Percentiles rank a stretch among this genome's conserved stretches.
Conservation (phyloP, 2,888 invertebrate species). For the Tipula lateralis region DNA sequence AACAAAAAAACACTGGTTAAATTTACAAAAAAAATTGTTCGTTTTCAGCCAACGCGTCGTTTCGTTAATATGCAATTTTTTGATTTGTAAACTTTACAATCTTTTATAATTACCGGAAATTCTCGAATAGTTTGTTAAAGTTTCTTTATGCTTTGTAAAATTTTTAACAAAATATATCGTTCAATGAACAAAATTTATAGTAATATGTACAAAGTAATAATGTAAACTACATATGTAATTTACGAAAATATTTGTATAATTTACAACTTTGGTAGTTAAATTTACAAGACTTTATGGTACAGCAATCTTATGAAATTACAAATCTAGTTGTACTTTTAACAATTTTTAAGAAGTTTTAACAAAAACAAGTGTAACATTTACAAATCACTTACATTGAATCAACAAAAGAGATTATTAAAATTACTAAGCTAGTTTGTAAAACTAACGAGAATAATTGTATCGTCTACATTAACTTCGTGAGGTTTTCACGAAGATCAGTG, state of each 20-base stretch:
- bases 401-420: no score
- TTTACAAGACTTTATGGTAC: background rate
- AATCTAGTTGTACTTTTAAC: no score
- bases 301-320: no score
- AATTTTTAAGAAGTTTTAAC: no score
- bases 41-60: background rate
- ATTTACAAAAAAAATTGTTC: background rate
- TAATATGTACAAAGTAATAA: background rate
- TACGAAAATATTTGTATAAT: background rate
- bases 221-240: background rate
- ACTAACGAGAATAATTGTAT: no score
- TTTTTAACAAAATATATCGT: background rate
- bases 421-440: no score
- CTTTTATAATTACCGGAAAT: background rate
- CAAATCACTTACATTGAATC: no score
- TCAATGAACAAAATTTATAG: background rate
- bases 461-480: no score
- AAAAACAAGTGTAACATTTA: no score
- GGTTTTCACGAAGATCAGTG: no score
- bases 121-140: background rate
- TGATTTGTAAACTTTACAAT: background rate
- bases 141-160: background rate
- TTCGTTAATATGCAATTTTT: background rate
- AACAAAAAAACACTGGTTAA: background rate
- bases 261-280: background rate